phyloP scores from a whole-genome alignment of 2,888 invertebrate genomes.

The Papilio gigon region DNA sequence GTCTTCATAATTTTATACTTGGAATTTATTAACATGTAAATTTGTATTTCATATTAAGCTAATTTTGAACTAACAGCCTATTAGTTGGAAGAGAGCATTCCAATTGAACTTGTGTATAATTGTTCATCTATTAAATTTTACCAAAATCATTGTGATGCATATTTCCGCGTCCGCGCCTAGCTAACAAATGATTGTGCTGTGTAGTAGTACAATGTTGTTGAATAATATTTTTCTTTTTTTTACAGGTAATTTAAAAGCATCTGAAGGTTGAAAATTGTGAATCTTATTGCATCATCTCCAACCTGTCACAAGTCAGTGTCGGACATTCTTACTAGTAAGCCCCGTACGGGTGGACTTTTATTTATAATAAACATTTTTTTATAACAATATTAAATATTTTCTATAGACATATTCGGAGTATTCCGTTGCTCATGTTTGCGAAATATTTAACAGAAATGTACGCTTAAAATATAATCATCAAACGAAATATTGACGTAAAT shows the following conservation, averaged over 20 bases:
- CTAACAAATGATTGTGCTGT: neutral
- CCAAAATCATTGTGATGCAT: neutral
- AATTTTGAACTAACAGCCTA: neutral
- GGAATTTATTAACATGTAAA: constrained; percentile 2
- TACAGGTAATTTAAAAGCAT: neutral
- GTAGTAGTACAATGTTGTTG: neutral
- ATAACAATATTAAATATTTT: too few species aligned
- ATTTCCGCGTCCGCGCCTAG: neutral
- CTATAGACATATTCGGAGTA: constrained; percentile 2
- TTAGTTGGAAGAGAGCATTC: neutral
- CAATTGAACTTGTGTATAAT: neutral
- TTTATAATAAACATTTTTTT: too few species aligned
- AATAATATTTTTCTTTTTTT: neutral
- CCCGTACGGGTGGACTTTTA: too few species aligned
- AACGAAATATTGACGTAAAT: too few species aligned
- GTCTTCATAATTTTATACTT: constrained; percentile 4
- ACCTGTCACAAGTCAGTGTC: too few species aligned
- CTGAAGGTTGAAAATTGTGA: neutral
- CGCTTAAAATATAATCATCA: neutral
- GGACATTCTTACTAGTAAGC: too few species aligned
- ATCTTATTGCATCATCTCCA: too few species aligned
- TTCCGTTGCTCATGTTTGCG: neutral
- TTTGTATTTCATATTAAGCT: neutral
- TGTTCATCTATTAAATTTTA: neutral
- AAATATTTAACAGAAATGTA: neutral